Conservation (phyloP, 2,113 vertebrate species). For the Variabilichromis moorii region DNA sequence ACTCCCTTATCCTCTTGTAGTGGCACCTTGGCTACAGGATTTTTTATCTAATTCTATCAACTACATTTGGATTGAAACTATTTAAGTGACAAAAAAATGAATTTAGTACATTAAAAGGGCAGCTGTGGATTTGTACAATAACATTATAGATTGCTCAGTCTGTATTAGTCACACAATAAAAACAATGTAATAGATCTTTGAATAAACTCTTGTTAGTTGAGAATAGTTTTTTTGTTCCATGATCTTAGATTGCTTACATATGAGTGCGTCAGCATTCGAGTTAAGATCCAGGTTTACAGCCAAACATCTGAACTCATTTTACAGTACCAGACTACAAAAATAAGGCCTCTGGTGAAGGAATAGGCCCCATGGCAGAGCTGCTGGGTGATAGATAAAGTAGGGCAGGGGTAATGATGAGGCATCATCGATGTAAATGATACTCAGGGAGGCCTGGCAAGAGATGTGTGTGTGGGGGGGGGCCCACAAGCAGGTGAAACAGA, state of each 20-base stretch:
- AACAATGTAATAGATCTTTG: not conserved
- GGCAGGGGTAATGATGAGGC: conserved; percentile 74
- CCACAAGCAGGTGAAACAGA: conserved; percentile 34
- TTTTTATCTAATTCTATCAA: not conserved
- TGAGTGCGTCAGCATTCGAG: not conserved
- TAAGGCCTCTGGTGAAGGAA: conserved; percentile 24
- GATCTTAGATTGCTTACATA: not conserved
- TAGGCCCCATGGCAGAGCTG: conserved; percentile 33
- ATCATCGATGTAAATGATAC: conserved; percentile 77
- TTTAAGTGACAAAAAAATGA: not conserved
- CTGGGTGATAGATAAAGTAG: conserved; percentile 72
- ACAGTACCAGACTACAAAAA: not conserved
- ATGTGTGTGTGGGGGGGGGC: not conserved
- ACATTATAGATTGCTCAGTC: not conserved
- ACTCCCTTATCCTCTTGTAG: not conserved
- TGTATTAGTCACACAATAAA: not conserved
- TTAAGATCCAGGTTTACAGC: not conserved
- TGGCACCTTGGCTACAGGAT: not conserved
- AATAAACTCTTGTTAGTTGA: not conserved
- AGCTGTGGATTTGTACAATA: not conserved
- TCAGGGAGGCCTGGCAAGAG: conserved; percentile 64
- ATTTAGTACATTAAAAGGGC: not conserved
- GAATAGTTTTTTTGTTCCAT: not conserved
- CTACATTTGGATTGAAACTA: not conserved
- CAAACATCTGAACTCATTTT: not conserved